Base-by-base conservation (phyloP, 1,140 invertebrate genomes). In the Drosophila tsacasi region DNA sequence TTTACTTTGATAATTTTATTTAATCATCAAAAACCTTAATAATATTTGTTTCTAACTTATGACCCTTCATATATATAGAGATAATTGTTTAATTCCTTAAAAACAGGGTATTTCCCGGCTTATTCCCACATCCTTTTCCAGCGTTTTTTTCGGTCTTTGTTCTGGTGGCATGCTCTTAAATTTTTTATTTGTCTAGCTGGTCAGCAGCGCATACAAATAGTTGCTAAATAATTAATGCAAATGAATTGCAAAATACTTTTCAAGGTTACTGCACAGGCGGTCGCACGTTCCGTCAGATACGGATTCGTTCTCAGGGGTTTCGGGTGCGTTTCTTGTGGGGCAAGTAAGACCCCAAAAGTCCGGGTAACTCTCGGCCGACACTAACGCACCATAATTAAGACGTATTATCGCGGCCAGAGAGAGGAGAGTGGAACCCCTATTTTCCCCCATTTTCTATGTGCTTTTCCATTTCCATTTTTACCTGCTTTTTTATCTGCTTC, bases 231-330 rank as follows among this genome's bases (percentile, higher is more conserved):
- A 78, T 87, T 87, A 78, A 87, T 89, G 84, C 39, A 84, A 89
- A 87, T 81, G 82, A 87, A 89, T 89, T 89, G 77, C 68, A 78
- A 87, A 84, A 81, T 72, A 78, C 68, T 89, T 87, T 87, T 89
- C 84, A 87, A 87, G 84, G 84, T 89, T 87, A 73, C 66, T 40
- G 25, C 32, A 25, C 46, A 64, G 40, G 25, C 25, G 49, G 25
- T 10, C 17, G 49, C n/a, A 19, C 54, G 19, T 37, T 42, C 54
- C 15, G 19, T 37, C 32, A 55, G 32, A 55, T 35, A 21, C 52
- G 19, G 17, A 30, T 15, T 13, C 19, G 25, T 40, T 32, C 37
- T 32, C 17, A 27, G 37, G n/a, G 13, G 65, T 46, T 30, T 47
- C 40, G 32, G 54, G 25, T 47, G 46, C 25, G 35, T 21, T 21